Evolutionary conservation across 37 sponge, comb jelly and placozoan genomes (phyloP).

Genomic region (Spongia lamella): DNA sequence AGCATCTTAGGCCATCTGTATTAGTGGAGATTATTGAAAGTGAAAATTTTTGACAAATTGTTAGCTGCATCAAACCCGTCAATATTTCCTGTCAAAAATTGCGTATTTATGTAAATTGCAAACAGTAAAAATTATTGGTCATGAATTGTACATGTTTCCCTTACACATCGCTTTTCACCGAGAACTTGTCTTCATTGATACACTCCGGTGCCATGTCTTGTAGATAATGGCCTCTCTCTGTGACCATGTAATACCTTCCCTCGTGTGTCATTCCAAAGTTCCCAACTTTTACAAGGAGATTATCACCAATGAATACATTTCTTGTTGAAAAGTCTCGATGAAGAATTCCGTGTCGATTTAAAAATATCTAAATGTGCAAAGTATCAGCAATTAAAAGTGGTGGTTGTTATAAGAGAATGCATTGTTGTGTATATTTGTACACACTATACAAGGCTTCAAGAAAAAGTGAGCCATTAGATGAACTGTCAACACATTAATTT

Average conservation of each 20-base stretch:
- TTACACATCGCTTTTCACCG: constrained; percentile 74
- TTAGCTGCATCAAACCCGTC: no score
- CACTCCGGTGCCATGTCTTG: constrained; percentile 80
- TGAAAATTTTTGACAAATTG: not conserved
- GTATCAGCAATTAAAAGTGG: not conserved
- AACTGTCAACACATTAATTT: no score
- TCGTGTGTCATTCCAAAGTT: constrained; percentile 66
- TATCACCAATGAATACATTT: constrained; percentile 51
- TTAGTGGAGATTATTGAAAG: no score
- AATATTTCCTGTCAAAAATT: no score
- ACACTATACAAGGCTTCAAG: no score
- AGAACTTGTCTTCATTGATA: constrained; percentile 50
- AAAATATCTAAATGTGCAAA: constrained; percentile 36
- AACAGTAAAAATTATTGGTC: no score
- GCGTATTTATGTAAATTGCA: no score
- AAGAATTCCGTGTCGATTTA: constrained; percentile 54
- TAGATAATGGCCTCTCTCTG: constrained; percentile 59
- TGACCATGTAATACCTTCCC: constrained; percentile 69
- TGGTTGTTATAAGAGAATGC: no score
- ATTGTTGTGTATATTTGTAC: no score
- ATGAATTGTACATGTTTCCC: no score
- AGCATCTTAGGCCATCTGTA: no score
- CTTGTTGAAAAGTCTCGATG: constrained; percentile 68
- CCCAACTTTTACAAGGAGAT: constrained; percentile 59
- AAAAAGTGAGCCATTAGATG: no score